phyloP scores from a whole-genome alignment of 2,113 vertebrate species.

The Ibidorhyncha struthersii region DNA sequence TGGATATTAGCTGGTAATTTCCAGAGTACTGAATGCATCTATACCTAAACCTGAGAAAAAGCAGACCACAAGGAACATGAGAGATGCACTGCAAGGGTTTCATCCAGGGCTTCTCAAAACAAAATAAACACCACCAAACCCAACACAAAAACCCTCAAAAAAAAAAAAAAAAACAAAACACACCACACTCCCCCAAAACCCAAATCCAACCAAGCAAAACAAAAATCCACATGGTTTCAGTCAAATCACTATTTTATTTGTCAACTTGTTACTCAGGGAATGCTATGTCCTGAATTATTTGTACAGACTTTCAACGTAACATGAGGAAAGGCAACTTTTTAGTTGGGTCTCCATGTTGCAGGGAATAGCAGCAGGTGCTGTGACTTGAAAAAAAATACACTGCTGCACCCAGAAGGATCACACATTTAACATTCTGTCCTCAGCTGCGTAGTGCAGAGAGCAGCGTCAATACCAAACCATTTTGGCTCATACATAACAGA shows the following conservation, averaged over 20 bases:
- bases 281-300: not conserved
- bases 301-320: accelerated
- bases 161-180: too few relatives aligned
- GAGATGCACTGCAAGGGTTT: not conserved
- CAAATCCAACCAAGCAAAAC: too few relatives aligned
- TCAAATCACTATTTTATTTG: not conserved
- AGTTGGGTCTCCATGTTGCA: not conserved
- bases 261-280: not conserved
- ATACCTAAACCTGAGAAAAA: not conserved
- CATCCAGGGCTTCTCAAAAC: not conserved
- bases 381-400: not conserved
- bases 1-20: not conserved
- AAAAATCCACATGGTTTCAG: not conserved
- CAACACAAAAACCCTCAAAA: too few relatives aligned
- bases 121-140: too few relatives aligned
- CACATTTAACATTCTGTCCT: not conserved
- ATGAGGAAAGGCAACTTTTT: not conserved
- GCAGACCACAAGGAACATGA: not conserved
- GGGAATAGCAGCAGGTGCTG: not conserved
- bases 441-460: not conserved
- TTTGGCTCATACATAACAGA: not conserved
- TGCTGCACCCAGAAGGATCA: not conserved
- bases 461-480: not conserved
- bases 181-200: not conserved
- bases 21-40: not conserved